Evolutionary conservation across 2,797 vertebrate genomes (phyloP).

Genomic region (Centropyge bicolor): DNA sequence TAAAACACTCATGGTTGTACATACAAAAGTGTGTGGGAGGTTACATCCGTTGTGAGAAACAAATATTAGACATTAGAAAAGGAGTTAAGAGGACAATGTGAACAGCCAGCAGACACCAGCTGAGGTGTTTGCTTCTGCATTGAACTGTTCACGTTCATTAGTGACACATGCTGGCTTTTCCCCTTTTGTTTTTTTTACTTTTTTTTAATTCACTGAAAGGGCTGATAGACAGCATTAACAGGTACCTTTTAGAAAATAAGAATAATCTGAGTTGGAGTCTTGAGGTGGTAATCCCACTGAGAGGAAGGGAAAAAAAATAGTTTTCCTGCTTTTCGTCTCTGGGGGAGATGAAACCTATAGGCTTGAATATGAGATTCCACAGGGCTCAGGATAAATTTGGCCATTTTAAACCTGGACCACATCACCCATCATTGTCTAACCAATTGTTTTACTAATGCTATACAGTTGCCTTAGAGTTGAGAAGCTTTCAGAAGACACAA

Average conservation of each 20-base stretch:
- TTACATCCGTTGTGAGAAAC: slow-evolving; percentile 22
- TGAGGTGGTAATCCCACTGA: neutral
- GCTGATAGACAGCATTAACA: neutral
- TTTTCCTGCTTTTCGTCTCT: neutral
- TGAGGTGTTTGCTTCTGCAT: too few relatives aligned
- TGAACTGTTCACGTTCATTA: neutral
- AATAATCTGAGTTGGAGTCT: neutral
- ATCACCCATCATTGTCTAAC: neutral
- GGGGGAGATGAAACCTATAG: neutral
- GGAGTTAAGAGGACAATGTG: neutral
- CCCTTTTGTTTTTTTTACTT: slow-evolving; percentile 4
- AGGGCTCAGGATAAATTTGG: neutral
- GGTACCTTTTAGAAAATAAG: slow-evolving; percentile 33
- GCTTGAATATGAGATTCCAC: neutral
- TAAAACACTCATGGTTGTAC: slow-evolving; percentile 3
- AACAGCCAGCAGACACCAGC: neutral
- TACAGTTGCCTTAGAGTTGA: too few relatives aligned
- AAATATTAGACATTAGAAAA: neutral
- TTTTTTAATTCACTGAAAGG: neutral
- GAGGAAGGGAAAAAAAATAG: neutral
- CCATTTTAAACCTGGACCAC: slow-evolving; percentile 17
- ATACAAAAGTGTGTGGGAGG: slow-evolving; percentile 12
- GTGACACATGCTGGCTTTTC: slow-evolving; percentile 16
- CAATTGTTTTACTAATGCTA: neutral
- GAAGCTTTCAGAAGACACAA: neutral